A percentile compares a stretch with the other conserved stretches of the same genome.
These are phyloP conservation scores for Uria aalge DNA, from an alignment of 2,113 vertebrate species.

Conservation along the genomic window DNA sequence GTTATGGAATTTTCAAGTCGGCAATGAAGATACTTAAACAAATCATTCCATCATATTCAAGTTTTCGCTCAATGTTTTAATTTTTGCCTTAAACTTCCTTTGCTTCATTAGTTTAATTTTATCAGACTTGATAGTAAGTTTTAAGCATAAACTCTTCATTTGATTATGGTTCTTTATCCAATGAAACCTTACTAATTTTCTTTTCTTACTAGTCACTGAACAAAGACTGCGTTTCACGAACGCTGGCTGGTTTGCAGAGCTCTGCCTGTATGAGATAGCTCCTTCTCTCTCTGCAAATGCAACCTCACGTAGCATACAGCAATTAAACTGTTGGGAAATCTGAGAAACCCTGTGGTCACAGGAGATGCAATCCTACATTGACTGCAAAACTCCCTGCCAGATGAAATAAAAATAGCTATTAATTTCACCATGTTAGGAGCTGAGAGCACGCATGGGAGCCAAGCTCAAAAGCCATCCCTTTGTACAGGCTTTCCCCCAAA, in stretches of 20 bases:
- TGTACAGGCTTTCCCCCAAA: background rate
- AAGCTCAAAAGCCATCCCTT: slow-evolving; percentile 20
- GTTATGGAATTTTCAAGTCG: background rate
- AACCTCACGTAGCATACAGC: background rate
- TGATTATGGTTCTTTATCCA: background rate
- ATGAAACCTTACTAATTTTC: background rate
- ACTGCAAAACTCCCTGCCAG: slow-evolving; percentile 40
- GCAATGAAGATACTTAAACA: background rate
- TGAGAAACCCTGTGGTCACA: slow-evolving; percentile 32
- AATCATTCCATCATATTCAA: background rate
- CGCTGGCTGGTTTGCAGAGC: background rate
- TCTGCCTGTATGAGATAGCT: background rate
- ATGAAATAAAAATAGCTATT: slow-evolving; percentile 49
- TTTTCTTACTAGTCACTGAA: background rate
- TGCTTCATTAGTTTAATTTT: background rate
- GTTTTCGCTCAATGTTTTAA: background rate
- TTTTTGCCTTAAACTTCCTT: background rate
- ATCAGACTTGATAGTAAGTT: background rate
- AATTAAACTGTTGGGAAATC: slow-evolving; percentile 25
- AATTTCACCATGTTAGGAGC: slow-evolving; percentile 13
- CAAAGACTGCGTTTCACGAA: background rate
- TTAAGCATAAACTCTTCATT: background rate
- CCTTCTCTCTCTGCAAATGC: background rate
- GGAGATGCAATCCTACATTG: slow-evolving; percentile 15
- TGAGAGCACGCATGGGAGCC: background rate